These are phyloP conservation scores for Megaceryle torquata DNA, from an alignment of 2,113 vertebrate species.

Conservation along the genomic window DNA sequence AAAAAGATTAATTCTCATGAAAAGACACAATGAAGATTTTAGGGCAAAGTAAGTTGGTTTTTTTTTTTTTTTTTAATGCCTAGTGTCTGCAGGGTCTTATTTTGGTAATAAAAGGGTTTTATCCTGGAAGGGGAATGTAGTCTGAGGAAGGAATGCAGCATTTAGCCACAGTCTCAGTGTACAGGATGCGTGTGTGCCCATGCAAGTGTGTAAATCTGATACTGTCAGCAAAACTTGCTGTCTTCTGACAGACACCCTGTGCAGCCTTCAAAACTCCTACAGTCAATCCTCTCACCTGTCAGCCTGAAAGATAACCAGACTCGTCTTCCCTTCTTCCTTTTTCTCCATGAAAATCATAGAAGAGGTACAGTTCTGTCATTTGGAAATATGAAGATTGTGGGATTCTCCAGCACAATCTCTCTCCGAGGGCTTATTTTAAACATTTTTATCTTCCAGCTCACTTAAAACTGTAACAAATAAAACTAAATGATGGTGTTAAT, in stretches of 20 bases:
- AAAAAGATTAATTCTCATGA: background rate
- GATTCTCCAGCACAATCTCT: background rate
- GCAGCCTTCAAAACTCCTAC: conserved; percentile 41
- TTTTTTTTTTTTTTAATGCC: background rate
- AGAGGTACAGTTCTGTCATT: background rate
- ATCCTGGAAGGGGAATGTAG: background rate
- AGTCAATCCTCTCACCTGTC: conserved; percentile 33
- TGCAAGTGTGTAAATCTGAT: background rate
- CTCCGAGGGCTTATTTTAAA: conserved; percentile 34
- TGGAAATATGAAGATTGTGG: background rate
- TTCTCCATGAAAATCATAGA: background rate
- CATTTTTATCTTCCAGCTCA: conserved; percentile 25
- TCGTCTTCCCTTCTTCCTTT: background rate
- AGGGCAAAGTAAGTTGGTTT: background rate
- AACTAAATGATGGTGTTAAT: conserved; percentile 66
- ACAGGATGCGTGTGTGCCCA: background rate
- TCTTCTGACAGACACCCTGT: conserved; percentile 29
- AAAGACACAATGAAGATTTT: background rate
- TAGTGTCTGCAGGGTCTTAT: background rate
- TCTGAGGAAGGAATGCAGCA: background rate
- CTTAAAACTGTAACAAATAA: conserved; percentile 56
- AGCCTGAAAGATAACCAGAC: background rate
- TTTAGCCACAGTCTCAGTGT: background rate
- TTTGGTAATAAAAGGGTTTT: background rate
- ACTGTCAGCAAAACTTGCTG: conserved; percentile 43